A percentile compares a stretch with the other conserved stretches of the same genome.
Evolutionary conservation across 2,113 vertebrate genomes (phyloP).

Genomic region (Rafetus swinhoei): DNA sequence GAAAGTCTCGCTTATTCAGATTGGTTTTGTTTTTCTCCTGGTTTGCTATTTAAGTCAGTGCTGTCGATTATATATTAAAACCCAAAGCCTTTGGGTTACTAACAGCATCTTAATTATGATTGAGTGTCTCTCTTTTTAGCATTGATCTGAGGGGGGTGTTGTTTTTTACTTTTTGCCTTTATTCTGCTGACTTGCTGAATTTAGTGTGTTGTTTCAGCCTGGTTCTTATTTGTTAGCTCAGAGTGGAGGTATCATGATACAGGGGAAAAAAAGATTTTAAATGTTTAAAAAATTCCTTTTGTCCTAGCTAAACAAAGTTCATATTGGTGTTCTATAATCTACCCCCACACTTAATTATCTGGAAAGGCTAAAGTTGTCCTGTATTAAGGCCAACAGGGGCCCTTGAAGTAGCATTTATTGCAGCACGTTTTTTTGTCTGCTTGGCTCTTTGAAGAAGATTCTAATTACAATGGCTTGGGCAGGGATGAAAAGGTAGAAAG

Average conservation of each 20-base stretch:
- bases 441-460: background rate
- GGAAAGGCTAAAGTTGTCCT: background rate
- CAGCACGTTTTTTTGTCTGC: background rate
- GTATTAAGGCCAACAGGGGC: background rate
- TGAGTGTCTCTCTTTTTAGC: background rate
- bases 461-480: background rate
- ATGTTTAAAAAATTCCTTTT: background rate
- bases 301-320: background rate
- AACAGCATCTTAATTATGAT: conserved; percentile 42
- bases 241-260: background rate
- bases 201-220: background rate
- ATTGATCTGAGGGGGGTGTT: background rate
- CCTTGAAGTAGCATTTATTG: background rate
- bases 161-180: background rate
- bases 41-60: background rate
- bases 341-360: background rate
- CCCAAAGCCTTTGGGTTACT: background rate
- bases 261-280: background rate
- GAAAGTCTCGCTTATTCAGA: conserved; percentile 30
- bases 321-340: background rate
- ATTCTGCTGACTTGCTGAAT: background rate
- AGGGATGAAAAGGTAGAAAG: background rate
- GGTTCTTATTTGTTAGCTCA: background rate
- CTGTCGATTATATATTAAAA: background rate
- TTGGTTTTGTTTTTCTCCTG: background rate